Conservation (phyloP, 1,140 invertebrate species). For the Pseudomyrmex pallidus region DNA sequence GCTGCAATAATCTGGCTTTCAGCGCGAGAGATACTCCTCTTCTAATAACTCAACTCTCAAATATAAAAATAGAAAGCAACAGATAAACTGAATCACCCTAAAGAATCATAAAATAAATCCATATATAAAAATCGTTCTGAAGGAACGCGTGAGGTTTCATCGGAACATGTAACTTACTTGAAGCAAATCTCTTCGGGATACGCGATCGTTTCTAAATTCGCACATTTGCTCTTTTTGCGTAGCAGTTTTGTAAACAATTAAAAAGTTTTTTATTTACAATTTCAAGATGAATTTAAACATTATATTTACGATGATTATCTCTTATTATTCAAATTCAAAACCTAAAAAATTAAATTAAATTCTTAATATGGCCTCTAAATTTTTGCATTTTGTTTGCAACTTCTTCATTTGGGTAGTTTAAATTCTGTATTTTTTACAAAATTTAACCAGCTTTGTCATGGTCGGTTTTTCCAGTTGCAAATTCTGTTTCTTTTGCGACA, state of each 20-base stretch:
- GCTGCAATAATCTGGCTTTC: constrained; percentile 79
- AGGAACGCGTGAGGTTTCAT: neutral
- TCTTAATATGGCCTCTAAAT: constrained; percentile 51
- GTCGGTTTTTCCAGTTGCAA: constrained; percentile 48
- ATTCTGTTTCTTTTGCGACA: constrained; percentile 28
- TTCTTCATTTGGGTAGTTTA: constrained; percentile 82
- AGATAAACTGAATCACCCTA: neutral
- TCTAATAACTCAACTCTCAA: constrained; percentile 80
- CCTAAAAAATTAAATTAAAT: no score
- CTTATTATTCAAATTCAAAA: no score
- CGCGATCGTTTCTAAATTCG: neutral
- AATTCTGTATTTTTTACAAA: constrained; percentile 84
- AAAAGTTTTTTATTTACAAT: neutral
- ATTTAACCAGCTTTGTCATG: constrained; percentile 82
- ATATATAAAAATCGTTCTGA: neutral
- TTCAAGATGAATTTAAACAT: no score
- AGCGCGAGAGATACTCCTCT: constrained; percentile 81
- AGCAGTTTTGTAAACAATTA: constrained; percentile 73
- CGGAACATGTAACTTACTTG: constrained; percentile 66
- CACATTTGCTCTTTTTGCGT: constrained; percentile 72
- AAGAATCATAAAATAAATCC: no score
- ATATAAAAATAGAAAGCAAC: neutral
- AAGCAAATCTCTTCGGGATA: constrained; percentile 71
- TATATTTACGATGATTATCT: no score
- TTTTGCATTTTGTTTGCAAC: constrained; percentile 80